Conservation (phyloP, 2,797 vertebrate species). For the Brachyrhaphis roseni region DNA sequence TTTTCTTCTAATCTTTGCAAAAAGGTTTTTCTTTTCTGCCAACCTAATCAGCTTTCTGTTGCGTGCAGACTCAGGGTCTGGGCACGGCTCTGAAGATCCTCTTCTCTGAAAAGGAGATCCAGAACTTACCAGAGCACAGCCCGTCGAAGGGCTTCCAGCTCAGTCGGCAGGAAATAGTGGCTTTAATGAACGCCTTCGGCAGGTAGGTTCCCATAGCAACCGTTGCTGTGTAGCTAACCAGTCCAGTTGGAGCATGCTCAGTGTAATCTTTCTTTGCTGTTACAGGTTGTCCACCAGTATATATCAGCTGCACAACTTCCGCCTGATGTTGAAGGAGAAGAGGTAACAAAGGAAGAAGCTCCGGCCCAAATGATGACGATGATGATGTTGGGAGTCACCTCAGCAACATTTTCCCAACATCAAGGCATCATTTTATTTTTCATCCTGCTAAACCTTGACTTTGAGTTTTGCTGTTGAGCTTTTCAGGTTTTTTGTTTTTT, state of each 20-base stretch:
- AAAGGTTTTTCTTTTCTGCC: background rate
- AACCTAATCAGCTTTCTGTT: slow-evolving; percentile 1
- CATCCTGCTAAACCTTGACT: background rate
- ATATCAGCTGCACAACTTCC: slow-evolving; percentile 91
- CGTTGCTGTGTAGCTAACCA: background rate
- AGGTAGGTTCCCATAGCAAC: slow-evolving; percentile 68
- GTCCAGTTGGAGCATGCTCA: background rate
- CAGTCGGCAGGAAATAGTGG: slow-evolving; percentile 93
- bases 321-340: slow-evolving; percentile 79
- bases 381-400: background rate
- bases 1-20: background rate
- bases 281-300: slow-evolving; percentile 93
- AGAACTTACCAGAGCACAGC: slow-evolving; percentile 90
- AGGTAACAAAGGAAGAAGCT: slow-evolving; percentile 84
- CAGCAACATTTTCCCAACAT: background rate
- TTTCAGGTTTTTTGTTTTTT: background rate
- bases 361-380: background rate
- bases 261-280: background rate
- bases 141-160: slow-evolving; percentile 95
- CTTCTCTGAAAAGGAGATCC: slow-evolving; percentile 95
- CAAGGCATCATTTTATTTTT: background rate
- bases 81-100: slow-evolving; percentile 95
- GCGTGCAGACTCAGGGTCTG: slow-evolving; percentile 89
- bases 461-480: background rate
- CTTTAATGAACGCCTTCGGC: slow-evolving; percentile 90